Evolutionary conservation across 2,888 invertebrate genomes (phyloP), one percentile per base, ranked within the genome.

Genomic region (Gastrophysa polygoni): DNA sequence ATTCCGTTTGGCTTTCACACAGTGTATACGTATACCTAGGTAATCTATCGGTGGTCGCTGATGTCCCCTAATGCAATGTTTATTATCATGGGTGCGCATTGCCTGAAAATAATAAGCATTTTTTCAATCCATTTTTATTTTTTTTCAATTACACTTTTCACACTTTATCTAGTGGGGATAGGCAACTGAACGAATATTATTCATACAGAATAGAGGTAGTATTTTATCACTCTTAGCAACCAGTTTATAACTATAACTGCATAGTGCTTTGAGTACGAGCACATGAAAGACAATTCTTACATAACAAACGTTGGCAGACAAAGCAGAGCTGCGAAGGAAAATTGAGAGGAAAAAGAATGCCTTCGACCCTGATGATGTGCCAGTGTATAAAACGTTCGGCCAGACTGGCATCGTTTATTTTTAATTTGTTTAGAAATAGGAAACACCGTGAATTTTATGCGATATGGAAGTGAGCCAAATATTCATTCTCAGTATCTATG

Each of bases 361-460:
- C 63, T 64, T 68, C 67, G 61, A 64, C 63, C 64, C 60, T 63
- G 60, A 66, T 63, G 56, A 57, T 63, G 57, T 63, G 63, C 63
- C 59, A 64, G 57, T 59, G 32, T 29, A 58, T 43, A 55, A 44
- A 32, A 47, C 51, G 59, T 44, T 57, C 51, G 56, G 58, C 60
- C 65, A 63, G 68, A 63, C 68, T 32, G 46, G 16, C 46, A 63
- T 63, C 58, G 63, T 65, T 65, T 68, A 68, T 68, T 68, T 68
- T 68, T 68, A 68, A 65, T 65, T 65, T 61, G 51, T 65, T 48
- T 67, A 61, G 63, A 63, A 67, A 65, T 63, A 59, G 63, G 63
- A 65, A 63, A 65, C 59, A 57, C 57, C 63, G 55, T 65, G 63
- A 61, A 68, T 68, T 60, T 29, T 57, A 20, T 55, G 24, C 51